These are phyloP conservation scores for Anarhynchus alexandrinus DNA, from an alignment of 2,113 vertebrate species.

Conservation along the genomic window DNA sequence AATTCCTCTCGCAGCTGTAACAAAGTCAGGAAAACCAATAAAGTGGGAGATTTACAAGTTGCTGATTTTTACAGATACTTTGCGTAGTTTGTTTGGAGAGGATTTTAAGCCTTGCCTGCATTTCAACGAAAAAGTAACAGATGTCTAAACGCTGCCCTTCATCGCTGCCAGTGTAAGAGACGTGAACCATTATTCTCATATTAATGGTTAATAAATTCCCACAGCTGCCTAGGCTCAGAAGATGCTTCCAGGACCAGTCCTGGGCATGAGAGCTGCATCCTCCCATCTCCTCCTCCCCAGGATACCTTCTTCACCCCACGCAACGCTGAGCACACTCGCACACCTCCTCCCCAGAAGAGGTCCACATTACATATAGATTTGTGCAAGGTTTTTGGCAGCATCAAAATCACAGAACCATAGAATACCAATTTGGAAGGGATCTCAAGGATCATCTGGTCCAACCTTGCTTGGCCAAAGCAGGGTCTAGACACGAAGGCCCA, in stretches of 20 bases:
- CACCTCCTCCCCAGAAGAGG: background rate
- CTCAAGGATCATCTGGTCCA: background rate
- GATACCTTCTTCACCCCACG: background rate
- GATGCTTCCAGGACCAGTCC: background rate
- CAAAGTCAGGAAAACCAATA: background rate
- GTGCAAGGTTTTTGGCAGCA: background rate
- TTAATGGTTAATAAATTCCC: background rate
- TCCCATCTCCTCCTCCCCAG: background rate
- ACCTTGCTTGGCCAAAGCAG: background rate
- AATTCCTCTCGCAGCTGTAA: background rate
- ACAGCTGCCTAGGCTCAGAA: background rate
- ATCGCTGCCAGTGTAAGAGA: background rate
- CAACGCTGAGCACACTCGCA: rapidly evolving
- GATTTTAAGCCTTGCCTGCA: background rate
- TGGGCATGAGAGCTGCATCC: background rate
- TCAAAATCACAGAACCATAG: background rate
- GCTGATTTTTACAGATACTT: background rate
- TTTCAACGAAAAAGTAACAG: background rate
- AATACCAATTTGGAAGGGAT: background rate
- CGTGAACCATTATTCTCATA: background rate
- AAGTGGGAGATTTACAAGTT: background rate
- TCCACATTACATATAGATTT: rapidly evolving
- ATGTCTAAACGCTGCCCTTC: background rate
- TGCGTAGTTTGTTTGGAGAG: background rate
- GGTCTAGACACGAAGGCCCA: background rate